Conservation (phyloP, 1,140 invertebrate species). For the Phocides pigmalion region DNA sequence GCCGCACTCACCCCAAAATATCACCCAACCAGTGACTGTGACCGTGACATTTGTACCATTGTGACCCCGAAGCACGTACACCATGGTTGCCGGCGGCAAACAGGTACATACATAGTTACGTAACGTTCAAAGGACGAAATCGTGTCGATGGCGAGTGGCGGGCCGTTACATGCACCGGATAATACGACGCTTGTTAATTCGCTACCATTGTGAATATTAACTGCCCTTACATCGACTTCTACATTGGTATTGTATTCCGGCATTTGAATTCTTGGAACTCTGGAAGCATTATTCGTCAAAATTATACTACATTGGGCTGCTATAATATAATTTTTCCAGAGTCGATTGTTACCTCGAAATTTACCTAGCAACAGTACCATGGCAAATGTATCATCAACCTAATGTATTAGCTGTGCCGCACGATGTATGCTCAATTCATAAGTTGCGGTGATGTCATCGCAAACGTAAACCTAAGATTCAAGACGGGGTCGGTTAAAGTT, state of each 20-base stretch:
- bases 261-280: not conserved
- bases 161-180: constrained; percentile 16
- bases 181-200: constrained; percentile 10
- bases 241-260: not conserved
- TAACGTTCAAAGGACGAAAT: constrained; percentile 38
- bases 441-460: constrained; percentile 76
- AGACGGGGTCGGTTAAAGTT: constrained; percentile 64
- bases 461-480: constrained; percentile 50
- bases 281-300: not conserved
- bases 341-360: constrained; percentile 11
- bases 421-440: constrained; percentile 66
- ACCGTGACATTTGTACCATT: constrained; percentile 62
- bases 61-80: constrained; percentile 53
- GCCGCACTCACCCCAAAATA: constrained; percentile 41
- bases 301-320: not conserved
- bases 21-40: constrained; percentile 53
- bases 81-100: constrained; percentile 79
- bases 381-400: constrained; percentile 30
- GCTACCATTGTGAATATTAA: constrained; percentile 25
- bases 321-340: constrained; percentile 9
- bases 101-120: constrained; percentile 68
- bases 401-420: constrained; percentile 33
- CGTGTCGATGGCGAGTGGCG: constrained; percentile 2
- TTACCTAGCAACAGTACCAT: constrained; percentile 59
- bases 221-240: constrained; percentile 5